Conservation (phyloP, 2,113 vertebrate genomes). For the Saccopteryx bilineata region DNA sequence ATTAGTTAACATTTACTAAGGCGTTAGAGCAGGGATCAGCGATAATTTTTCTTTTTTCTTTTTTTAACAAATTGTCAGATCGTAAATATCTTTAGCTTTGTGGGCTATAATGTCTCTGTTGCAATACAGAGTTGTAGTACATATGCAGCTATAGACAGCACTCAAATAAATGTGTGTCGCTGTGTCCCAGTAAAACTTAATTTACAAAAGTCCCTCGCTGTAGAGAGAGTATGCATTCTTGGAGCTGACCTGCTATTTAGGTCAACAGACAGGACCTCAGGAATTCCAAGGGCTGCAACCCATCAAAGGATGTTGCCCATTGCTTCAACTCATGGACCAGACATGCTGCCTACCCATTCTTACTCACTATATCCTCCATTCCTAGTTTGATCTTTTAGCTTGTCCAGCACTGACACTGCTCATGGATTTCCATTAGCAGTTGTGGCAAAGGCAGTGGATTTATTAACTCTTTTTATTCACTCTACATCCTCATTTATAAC, state of each 20-base stretch:
- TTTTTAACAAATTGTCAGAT: neutral
- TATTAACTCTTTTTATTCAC: constrained; percentile 87
- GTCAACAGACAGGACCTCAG: neutral
- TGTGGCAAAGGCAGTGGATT: constrained; percentile 81
- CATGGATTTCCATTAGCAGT: constrained; percentile 83
- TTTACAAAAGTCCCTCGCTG: neutral
- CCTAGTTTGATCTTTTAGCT: constrained; percentile 40
- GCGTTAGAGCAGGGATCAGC: neutral
- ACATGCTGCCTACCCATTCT: neutral
- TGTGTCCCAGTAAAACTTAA: neutral
- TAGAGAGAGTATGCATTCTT: neutral
- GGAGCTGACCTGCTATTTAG: neutral
- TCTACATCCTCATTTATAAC: constrained; percentile 81
- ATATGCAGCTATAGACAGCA: neutral
- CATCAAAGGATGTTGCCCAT: neutral
- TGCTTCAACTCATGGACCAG: neutral
- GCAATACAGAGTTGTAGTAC: neutral
- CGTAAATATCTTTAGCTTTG: constrained; percentile 34
- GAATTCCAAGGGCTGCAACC: neutral
- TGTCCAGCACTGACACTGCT: constrained; percentile 76
- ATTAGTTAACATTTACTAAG: neutral
- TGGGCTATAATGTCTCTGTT: neutral
- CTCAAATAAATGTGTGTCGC: neutral
- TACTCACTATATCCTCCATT: neutral
- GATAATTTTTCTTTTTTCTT: neutral